Percentiles rank a stretch among this genome's conserved stretches.
phyloP scores from a whole-genome alignment of 2,888 invertebrate genomes.

The Lamellibrachia satsuma region DNA sequence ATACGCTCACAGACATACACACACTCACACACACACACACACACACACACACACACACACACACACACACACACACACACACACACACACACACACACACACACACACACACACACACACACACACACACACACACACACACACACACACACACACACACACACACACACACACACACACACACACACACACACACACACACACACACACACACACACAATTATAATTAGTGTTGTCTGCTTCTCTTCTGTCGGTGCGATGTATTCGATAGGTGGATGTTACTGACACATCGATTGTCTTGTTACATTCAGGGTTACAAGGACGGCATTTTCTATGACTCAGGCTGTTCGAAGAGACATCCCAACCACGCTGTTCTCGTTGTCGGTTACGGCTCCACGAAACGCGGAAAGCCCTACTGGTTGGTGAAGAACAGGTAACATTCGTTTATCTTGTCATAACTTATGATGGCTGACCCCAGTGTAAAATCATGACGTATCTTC shows the following conservation, averaged over 20 bases:
- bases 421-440: constrained; percentile 86
- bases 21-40: no score
- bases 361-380: constrained; percentile 86
- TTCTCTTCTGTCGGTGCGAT: background rate
- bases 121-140: no score
- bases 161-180: no score
- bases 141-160: no score
- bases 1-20: no score
- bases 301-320: background rate
- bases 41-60: no score
- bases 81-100: no score
- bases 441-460: background rate
- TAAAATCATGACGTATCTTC: no score
- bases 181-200: no score
- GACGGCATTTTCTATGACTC: constrained; percentile 80
- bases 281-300: background rate
- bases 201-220: no score
- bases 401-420: constrained; percentile 79
- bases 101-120: no score
- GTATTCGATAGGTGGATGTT: background rate
- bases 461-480: background rate
- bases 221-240: background rate
- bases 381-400: constrained; percentile 79
- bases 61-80: no score
- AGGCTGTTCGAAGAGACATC: constrained; percentile 77